Conservation (phyloP, 2,797 vertebrate genomes). For the Vultur gryphus region DNA sequence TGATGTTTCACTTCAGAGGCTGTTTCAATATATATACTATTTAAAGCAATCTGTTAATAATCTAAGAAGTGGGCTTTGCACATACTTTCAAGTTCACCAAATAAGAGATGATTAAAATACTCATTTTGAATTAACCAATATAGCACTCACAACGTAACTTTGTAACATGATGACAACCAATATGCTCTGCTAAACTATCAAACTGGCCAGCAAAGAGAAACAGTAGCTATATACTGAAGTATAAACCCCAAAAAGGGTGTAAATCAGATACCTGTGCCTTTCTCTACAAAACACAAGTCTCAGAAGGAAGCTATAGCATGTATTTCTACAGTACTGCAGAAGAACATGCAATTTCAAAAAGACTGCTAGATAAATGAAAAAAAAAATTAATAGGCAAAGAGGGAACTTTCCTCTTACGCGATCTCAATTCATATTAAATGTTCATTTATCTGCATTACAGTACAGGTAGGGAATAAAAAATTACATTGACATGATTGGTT, state of each 20-base stretch:
- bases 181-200: not conserved
- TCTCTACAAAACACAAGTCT: not conserved
- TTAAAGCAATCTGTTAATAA: conserved; percentile 30
- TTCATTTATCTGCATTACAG: conserved; percentile 6
- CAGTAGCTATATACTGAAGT: not conserved
- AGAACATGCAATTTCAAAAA: not conserved
- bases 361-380: not conserved
- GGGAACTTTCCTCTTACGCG: not conserved
- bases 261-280: not conserved
- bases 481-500: not conserved
- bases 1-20: not conserved
- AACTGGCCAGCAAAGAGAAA: not conserved
- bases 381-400: not conserved
- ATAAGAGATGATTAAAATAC: not conserved
- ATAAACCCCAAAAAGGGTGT: not conserved
- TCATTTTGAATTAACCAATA: not conserved
- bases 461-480: not conserved
- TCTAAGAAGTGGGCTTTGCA: not conserved
- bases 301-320: not conserved
- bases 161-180: not conserved
- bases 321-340: not conserved
- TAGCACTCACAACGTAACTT: not conserved
- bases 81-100: not conserved
- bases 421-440: not conserved
- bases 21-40: not conserved